Percentiles rank a stretch among this genome's conserved stretches.
Conservation (phyloP, 2,797 vertebrate genomes). For the Rhadinocentrus ornatus region DNA sequence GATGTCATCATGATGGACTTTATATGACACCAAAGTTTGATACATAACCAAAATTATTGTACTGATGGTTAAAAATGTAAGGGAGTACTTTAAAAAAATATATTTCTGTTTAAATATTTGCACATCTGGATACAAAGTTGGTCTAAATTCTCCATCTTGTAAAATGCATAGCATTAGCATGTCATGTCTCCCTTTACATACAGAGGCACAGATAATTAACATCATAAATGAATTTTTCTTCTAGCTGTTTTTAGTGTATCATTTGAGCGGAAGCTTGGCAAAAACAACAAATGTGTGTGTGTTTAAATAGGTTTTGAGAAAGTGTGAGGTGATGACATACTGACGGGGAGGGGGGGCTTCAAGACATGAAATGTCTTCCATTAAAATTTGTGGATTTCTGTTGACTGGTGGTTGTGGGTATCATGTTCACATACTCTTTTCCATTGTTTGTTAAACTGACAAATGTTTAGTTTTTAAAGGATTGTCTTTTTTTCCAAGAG, state of each 20-base stretch:
- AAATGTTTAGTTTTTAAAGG: constrained; percentile 58
- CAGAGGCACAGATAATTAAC: constrained; percentile 9
- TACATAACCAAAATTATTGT: constrained; percentile 4
- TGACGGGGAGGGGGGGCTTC: constrained; percentile 21
- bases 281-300: constrained; percentile 29
- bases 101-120: too few relatives aligned
- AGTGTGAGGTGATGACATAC: constrained; percentile 36
- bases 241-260: constrained; percentile 20
- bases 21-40: constrained; percentile 16
- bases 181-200: constrained; percentile 1
- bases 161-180: too few relatives aligned
- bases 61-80: background rate
- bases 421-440: constrained; percentile 49
- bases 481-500: constrained; percentile 43
- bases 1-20: background rate
- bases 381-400: constrained; percentile 34
- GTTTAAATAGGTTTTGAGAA: constrained; percentile 2
- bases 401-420: constrained; percentile 13
- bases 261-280: constrained; percentile 34
- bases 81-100: background rate
- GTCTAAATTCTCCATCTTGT: constrained; percentile 27
- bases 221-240: constrained; percentile 24
- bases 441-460: constrained; percentile 52
- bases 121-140: constrained; percentile 24
- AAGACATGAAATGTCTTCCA: constrained; percentile 35